Conservation (phyloP, 2,888 invertebrate genomes). For the Bedellia somnulentella region DNA sequence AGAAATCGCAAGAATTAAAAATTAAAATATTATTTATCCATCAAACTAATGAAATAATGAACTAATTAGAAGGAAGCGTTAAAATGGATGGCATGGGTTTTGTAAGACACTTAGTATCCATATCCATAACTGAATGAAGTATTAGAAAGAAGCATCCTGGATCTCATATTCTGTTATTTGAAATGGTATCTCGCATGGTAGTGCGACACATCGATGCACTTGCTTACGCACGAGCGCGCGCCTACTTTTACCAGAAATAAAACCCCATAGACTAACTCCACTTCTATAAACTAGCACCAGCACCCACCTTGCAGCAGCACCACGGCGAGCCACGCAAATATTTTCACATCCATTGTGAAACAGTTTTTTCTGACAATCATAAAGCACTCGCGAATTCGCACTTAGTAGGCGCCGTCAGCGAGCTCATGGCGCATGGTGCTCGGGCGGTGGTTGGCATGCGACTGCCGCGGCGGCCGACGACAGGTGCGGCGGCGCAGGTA, state of each 20-base stretch:
- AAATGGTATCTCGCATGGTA: not conserved
- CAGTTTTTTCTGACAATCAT: conserved; percentile 1
- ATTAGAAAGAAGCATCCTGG: not conserved
- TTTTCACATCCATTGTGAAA: conserved; percentile 1
- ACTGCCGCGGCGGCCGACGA: conserved; percentile 19
- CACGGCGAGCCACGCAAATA: not conserved
- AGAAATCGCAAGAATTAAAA: no score
- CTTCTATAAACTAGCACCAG: no score
- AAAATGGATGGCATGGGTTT: not conserved
- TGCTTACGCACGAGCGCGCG: not conserved
- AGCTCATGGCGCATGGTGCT: conserved; percentile 24
- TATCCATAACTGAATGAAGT: not conserved
- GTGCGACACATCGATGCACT: conserved; percentile 1
- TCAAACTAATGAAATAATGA: no score
- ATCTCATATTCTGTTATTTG: not conserved
- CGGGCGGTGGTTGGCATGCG: conserved; percentile 18
- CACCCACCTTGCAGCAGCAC: conserved; percentile 3
- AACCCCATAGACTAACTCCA: not conserved
- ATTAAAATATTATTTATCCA: no score
- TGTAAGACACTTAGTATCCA: not conserved
- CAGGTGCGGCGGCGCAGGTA: conserved; percentile 24
- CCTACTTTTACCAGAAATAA: not conserved
- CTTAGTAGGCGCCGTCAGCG: not conserved
- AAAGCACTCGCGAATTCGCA: conserved; percentile 1
- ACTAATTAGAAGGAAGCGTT: not conserved